Evolutionary conservation across 2,113 vertebrate species (phyloP), one percentile per base, ranked within the genome.

Genomic region (Crotalus helleri): DNA sequence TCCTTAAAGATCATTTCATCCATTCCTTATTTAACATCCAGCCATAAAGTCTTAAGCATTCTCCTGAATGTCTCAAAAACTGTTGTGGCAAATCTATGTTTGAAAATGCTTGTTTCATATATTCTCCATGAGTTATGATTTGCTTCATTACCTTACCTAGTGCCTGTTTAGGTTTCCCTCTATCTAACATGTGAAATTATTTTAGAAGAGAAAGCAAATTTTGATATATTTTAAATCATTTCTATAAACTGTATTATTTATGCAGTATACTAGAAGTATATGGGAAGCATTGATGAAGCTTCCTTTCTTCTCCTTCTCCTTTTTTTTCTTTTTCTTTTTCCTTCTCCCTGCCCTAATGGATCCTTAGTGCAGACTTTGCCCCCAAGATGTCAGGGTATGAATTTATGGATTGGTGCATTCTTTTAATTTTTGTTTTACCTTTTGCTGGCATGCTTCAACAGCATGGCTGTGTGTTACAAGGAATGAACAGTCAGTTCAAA

Each of bases 391-490:
- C 89, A 95, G 97, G 97, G 96, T 96, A 94, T 21, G 92, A 91
- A 51, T 96, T 93, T 96, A 96, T 95, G 96, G 96, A 95, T 96
- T 95, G 97, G 96, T 97, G 97, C 98, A 95, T 97, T 97, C 97
- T 97, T 93, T 96, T 97, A 95, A 92, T 97, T 97, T 97, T 95
- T 98, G 97, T 98, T 97, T 97, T 97, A 97, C 96, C 96, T 96
- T 95, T 97, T 96, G 96, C 97, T 98, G 97, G 98, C 98, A 98
- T 98, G 98, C 96, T 96, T 96, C 93, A 96, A 90, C 94, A 97
- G 98, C 98, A 98, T 96, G 97, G 89, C 85, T 51, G 17, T 54
- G 96, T 97, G 96, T 97, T 95, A 93, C 96, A 91, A 95, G 96
- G 97, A 98, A 98, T 98, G 98, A 96, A 95, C 96, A 97, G 94